Conservation (phyloP, 2,888 invertebrate genomes). For the Drosophila fungiperda region DNA sequence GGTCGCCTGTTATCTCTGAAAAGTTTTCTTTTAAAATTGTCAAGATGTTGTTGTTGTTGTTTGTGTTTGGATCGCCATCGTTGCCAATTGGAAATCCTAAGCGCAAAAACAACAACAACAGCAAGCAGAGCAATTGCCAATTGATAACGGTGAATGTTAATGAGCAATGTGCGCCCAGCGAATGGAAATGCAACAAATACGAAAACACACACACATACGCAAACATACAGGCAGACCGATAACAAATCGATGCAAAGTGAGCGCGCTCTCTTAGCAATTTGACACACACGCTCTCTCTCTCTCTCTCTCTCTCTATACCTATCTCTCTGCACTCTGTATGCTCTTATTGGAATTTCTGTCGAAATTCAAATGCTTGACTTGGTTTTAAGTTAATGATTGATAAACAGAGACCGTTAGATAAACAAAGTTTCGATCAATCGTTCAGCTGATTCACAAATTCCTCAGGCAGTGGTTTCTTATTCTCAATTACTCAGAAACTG, state of each 20-base stretch:
- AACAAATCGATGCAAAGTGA: constrained; percentile 37
- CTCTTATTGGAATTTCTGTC: constrained; percentile 22
- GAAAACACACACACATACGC: constrained; percentile 10
- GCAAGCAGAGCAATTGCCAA: constrained; percentile 11
- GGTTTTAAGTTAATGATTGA: constrained; percentile 1
- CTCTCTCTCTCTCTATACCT: too few species aligned
- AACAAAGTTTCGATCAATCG: constrained; percentile 16
- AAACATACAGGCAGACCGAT: constrained; percentile 14
- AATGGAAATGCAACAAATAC: constrained; percentile 55
- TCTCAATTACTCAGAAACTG: constrained; percentile 20
- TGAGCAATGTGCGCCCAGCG: constrained; percentile 47
- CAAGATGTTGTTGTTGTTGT: constrained; percentile 26
- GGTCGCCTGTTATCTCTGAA: constrained; percentile 36
- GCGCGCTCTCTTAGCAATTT: neutral
- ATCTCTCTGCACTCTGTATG: neutral
- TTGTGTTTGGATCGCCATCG: constrained; percentile 22
- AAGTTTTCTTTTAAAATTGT: constrained; percentile 44
- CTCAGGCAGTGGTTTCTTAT: neutral
- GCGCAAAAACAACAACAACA: constrained; percentile 29
- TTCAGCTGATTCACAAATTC: constrained; percentile 32
- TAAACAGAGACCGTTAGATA: neutral
- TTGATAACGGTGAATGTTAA: constrained; percentile 67
- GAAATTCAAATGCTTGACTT: constrained; percentile 23
- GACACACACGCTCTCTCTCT: neutral
- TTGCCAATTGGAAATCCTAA: constrained; percentile 51